Evolutionary conservation across 92 coral and sea anemone species (phyloP).

Genomic region (Zoanthus gigantus): DNA sequence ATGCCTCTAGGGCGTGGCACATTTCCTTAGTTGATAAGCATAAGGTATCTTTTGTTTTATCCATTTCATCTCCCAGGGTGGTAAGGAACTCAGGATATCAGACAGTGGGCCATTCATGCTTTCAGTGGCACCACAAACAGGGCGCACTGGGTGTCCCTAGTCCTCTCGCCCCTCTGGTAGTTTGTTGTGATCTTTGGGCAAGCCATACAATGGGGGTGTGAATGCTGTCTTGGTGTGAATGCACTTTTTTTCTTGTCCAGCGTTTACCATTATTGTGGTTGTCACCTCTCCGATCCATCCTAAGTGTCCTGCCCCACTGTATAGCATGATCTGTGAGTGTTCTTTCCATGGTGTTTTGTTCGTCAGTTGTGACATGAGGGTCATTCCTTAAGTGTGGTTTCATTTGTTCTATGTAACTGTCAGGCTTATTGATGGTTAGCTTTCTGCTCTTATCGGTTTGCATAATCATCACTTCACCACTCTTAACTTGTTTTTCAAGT

Average conservation of each 20-base stretch:
- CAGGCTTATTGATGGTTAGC: constrained; percentile 9
- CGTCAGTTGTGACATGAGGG: background rate
- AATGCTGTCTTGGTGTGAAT: constrained; percentile 1
- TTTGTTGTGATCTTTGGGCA: constrained; percentile 9
- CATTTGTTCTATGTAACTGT: background rate
- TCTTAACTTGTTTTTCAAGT: background rate
- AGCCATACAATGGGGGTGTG: background rate
- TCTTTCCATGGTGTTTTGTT: constrained; percentile 4
- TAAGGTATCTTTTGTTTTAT: constrained; percentile 1
- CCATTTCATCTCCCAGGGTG: constrained; percentile 24
- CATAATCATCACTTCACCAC: constrained; percentile 5
- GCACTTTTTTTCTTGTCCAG: background rate
- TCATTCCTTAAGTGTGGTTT: constrained; percentile 4
- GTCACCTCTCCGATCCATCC: background rate
- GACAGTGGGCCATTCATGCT: background rate
- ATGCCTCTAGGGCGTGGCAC: constrained; percentile 28
- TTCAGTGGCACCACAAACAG: constrained; percentile 26
- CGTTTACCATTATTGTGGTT: background rate
- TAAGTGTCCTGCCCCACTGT: constrained; percentile 24
- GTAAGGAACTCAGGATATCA: constrained; percentile 12
- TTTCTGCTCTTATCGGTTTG: constrained; percentile 20
- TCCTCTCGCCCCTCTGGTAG: constrained; percentile 21
- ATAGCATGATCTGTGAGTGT: constrained; percentile 2
- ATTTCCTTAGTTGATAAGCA: constrained; percentile 13
- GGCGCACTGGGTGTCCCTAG: constrained; percentile 3